Conservation (phyloP, 2,113 vertebrate genomes). For the Lynx canadensis region DNA sequence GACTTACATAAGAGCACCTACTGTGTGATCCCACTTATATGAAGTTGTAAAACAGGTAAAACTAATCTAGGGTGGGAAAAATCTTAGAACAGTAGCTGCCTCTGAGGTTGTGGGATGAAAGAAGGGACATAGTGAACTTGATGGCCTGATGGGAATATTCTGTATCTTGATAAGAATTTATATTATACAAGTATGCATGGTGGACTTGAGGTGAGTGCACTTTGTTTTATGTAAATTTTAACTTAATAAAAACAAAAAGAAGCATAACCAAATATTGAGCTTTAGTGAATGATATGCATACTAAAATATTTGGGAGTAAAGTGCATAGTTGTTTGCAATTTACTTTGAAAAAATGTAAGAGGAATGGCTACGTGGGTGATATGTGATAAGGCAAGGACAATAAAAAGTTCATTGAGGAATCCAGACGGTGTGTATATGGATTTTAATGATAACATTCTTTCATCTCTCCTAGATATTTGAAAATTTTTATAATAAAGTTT, state of each 20-base stretch:
- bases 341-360: conserved; percentile 37
- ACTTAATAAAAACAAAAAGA: background rate
- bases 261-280: background rate
- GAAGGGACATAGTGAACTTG: background rate
- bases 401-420: conserved; percentile 6
- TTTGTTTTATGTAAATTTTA: conserved; percentile 11
- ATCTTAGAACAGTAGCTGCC: background rate
- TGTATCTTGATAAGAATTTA: background rate
- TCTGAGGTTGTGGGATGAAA: background rate
- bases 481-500: background rate
- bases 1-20: background rate
- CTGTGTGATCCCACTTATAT: background rate
- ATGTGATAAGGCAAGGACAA: background rate
- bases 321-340: background rate
- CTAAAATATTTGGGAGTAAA: background rate
- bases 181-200: background rate
- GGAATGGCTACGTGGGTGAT: background rate
- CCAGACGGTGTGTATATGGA: background rate
- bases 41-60: conserved; percentile 28
- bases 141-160: background rate
- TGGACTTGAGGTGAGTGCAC: background rate
- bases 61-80: background rate
- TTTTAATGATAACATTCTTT: background rate
- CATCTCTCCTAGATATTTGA: conserved; percentile 6
- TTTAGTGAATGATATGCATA: background rate